These are phyloP conservation scores for Antennarius striatus DNA, from an alignment of 2,113 vertebrate species.

Conservation along the genomic window DNA sequence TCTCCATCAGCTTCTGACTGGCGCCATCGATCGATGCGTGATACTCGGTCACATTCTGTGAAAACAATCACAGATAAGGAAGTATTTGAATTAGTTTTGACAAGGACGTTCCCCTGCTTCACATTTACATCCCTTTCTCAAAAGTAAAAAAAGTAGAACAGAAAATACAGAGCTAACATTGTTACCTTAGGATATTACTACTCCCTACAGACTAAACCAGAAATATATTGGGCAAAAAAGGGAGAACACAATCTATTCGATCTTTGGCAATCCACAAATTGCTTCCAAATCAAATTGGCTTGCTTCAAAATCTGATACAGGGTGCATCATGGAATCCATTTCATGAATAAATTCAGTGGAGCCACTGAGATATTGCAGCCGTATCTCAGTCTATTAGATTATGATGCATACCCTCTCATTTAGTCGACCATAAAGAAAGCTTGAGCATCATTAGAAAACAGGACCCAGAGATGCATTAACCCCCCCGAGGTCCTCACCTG, in stretches of 20 bases:
- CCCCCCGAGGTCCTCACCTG: slow-evolving; percentile 76
- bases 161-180: slow-evolving; percentile 5
- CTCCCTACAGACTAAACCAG: slow-evolving; percentile 27
- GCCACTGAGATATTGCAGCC: not conserved
- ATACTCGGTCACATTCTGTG: slow-evolving; percentile 86
- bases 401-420: not conserved
- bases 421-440: slow-evolving; percentile 9
- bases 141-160: slow-evolving; percentile 4
- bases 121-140: too few relatives aligned
- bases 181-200: slow-evolving; percentile 21
- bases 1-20: slow-evolving; percentile 80
- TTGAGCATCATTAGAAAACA: slow-evolving; percentile 1
- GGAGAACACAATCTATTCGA: slow-evolving; percentile 17
- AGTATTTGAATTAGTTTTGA: not conserved
- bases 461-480: not conserved
- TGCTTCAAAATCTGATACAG: slow-evolving; percentile 5
- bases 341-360: slow-evolving; percentile 32
- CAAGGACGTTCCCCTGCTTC: not conserved
- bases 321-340: slow-evolving; percentile 14
- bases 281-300: slow-evolving; percentile 31
- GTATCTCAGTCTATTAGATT: slow-evolving; percentile 28
- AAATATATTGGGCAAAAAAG: slow-evolving; percentile 22
- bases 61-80: slow-evolving; percentile 10
- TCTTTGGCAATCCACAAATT: slow-evolving; percentile 32
- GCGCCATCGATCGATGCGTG: slow-evolving; percentile 94